Percentiles rank a stretch among this genome's conserved stretches.
phyloP scores from a whole-genome alignment of 1,140 invertebrate species.

The Lepidotrigona ventralis region DNA sequence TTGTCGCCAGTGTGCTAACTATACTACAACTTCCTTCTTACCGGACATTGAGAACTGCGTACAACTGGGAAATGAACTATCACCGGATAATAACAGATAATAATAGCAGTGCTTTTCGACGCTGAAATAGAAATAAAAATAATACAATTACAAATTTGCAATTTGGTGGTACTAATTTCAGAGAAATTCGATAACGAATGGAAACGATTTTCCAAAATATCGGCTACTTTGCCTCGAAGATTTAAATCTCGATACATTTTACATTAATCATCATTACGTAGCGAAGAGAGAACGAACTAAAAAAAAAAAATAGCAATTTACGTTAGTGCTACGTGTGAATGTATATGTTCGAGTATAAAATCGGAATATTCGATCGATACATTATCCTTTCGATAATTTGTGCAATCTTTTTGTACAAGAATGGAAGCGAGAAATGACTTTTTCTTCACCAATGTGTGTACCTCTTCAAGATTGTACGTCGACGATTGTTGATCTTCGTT shows the following conservation, averaged over 20 bases:
- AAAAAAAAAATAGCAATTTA: not conserved
- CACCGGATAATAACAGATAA: not conserved
- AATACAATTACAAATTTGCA: not conserved
- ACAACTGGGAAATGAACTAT: not conserved
- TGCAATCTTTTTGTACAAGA: not conserved
- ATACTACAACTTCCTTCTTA: not conserved
- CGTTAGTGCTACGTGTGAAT: too few species aligned
- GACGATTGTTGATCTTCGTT: not conserved
- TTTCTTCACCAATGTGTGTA: not conserved
- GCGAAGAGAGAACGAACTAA: not conserved
- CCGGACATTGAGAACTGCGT: not conserved
- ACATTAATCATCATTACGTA: not conserved
- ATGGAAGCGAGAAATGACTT: not conserved
- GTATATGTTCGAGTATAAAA: not conserved
- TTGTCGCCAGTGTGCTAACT: not conserved
- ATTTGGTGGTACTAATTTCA: not conserved
- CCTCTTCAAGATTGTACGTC: not conserved
- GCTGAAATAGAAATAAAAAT: not conserved
- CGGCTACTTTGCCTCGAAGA: not conserved
- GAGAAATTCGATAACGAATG: not conserved
- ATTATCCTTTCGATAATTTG: not conserved
- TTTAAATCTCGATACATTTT: not conserved
- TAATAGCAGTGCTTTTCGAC: not conserved
- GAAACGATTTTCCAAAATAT: not conserved
- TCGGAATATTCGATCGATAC: not conserved